Evolutionary conservation across 2,888 invertebrate genomes (phyloP).

Genomic region (Cephus nigrinus): DNA sequence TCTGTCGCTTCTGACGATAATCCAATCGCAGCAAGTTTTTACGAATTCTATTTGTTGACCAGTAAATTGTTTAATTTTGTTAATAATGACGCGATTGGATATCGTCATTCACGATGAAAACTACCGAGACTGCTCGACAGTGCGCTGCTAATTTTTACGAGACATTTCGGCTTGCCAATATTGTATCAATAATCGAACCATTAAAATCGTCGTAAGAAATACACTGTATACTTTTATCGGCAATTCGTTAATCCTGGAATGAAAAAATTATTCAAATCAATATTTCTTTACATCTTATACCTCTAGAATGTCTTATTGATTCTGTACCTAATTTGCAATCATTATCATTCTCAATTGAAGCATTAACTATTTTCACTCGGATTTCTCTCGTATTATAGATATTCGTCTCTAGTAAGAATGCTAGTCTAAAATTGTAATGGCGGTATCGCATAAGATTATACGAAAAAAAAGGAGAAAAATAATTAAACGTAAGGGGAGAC

Average conservation of each 20-base stretch:
- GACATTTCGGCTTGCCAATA: conserved; percentile 14
- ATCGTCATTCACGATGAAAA: not conserved
- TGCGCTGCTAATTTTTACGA: not conserved
- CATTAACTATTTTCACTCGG: not conserved
- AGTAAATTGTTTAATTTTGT: conserved; percentile 61
- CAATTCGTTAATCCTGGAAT: conserved; percentile 13
- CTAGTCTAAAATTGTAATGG: not conserved
- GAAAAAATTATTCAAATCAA: not conserved
- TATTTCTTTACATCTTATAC: not conserved
- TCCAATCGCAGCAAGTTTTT: conserved; percentile 31
- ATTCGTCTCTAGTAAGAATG: not conserved
- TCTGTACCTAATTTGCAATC: not conserved
- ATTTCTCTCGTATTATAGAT: not conserved
- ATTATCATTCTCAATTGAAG: not conserved
- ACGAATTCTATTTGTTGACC: conserved; percentile 56
- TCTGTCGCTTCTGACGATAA: not conserved
- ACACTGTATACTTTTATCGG: conserved; percentile 19
- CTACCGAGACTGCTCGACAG: not conserved
- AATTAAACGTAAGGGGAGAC: not conserved
- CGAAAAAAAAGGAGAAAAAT: not conserved
- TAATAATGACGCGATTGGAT: conserved; percentile 18
- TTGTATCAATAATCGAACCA: conserved; percentile 12
- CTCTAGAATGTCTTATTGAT: not conserved
- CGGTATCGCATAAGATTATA: not conserved
- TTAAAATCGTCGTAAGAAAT: conserved; percentile 19